Percentiles rank a stretch among this genome's conserved stretches.
These are phyloP conservation scores for Diarsia rubi DNA, from an alignment of 2,888 invertebrate genomes.

Conservation along the genomic window DNA sequence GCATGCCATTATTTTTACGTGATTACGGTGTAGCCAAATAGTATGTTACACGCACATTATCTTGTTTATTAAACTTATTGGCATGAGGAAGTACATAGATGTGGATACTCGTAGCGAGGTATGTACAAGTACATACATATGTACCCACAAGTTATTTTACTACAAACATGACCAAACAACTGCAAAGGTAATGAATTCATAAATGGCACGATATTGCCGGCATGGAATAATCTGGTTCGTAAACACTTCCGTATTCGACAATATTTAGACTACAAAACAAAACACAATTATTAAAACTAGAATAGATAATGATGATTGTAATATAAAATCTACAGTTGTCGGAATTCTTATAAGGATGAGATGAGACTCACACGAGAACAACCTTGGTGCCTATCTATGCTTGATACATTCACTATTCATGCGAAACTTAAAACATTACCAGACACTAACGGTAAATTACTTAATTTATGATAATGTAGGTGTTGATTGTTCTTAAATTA, in stretches of 20 bases:
- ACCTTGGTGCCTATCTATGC: conserved; percentile 40
- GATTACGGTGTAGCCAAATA: conserved; percentile 40
- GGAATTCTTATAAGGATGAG: conserved; percentile 21
- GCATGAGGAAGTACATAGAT: conserved; percentile 6
- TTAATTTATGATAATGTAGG: conserved; percentile 13
- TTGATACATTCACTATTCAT: conserved; percentile 38
- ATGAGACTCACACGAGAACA: conserved; percentile 38
- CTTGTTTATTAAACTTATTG: conserved; percentile 30
- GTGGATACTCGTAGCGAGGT: background rate
- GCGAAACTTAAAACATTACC: conserved; percentile 13
- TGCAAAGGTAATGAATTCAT: conserved; percentile 5
- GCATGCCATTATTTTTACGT: conserved; percentile 38
- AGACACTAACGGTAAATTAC: conserved; percentile 12
- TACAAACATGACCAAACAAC: background rate
- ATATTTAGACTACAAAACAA: conserved; percentile 1
- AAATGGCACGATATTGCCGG: conserved; percentile 18
- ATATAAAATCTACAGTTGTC: conserved; percentile 6
- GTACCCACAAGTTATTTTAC: background rate
- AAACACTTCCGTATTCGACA: conserved; percentile 39
- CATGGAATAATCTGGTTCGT: conserved; percentile 30
- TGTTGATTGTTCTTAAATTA: conserved; percentile 15
- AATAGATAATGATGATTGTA: conserved; percentile 10
- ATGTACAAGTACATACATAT: background rate
- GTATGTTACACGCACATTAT: conserved; percentile 43
- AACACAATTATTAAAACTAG: conserved; percentile 22